Evolutionary conservation across 2,113 vertebrate species (phyloP).

Genomic region (Pyrgilauda ruficollis): DNA sequence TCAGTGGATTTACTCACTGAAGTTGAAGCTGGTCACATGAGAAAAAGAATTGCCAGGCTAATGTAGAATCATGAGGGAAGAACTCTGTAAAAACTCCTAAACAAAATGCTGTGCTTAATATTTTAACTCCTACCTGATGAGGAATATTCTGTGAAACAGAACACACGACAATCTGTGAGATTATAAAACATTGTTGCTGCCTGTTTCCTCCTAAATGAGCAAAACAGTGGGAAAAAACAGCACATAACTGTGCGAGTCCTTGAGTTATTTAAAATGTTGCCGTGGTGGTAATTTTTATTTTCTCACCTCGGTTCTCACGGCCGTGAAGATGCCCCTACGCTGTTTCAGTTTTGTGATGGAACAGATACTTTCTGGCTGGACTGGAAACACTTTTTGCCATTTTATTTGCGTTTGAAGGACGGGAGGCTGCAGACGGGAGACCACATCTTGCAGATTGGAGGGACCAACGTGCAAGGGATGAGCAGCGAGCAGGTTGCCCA

Average conservation of each 20-base stretch:
- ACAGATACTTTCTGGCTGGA: not conserved
- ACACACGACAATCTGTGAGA: not conserved
- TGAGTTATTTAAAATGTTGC: not conserved
- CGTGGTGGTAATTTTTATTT: not conserved
- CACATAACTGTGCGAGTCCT: rapidly evolving
- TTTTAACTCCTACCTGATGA: not conserved
- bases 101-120: not conserved
- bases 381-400: not conserved
- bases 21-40: not conserved
- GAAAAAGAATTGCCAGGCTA: not conserved
- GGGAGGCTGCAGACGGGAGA: conserved; percentile 90
- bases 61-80: not conserved
- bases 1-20: not conserved
- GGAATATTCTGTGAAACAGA: not conserved
- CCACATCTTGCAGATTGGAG: conserved; percentile 91
- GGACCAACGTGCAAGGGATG: conserved; percentile 86
- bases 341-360: not conserved
- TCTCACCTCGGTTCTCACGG: not conserved
- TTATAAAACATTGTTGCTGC: not conserved
- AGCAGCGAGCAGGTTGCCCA: conserved; percentile 91
- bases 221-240: not conserved
- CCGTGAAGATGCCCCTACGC: not conserved
- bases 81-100: not conserved
- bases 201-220: not conserved
- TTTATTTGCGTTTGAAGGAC: conserved; percentile 75